A percentile compares a stretch with the other conserved stretches of the same genome.
These are phyloP conservation scores for Pachycephala philippinensis DNA, from an alignment of 2,113 vertebrate species.

Conservation along the genomic window DNA sequence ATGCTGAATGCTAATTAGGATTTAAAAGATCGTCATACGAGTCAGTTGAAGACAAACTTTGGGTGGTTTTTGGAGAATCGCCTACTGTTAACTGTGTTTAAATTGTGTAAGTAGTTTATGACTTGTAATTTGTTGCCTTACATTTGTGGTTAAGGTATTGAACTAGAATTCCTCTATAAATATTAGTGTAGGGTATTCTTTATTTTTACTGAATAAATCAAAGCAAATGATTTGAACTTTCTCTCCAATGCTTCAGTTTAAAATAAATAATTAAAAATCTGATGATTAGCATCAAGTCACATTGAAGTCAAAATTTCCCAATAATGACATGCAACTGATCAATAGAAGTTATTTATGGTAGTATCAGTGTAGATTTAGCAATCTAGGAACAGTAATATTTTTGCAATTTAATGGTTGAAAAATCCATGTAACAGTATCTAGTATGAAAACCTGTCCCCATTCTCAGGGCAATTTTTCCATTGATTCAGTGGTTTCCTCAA, in stretches of 20 bases:
- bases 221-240: neutral
- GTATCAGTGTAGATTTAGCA: neutral
- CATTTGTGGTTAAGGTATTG: neutral
- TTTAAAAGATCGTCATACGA: neutral
- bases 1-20: neutral
- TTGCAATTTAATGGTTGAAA: conserved; percentile 2
- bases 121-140: neutral
- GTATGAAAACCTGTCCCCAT: neutral
- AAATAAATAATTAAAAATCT: neutral
- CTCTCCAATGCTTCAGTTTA: neutral
- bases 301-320: neutral
- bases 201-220: conserved; percentile 34
- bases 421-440: neutral
- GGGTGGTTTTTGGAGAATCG: neutral
- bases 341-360: neutral
- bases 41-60: neutral
- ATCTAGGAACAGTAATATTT: neutral
- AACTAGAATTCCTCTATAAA: conserved; percentile 34
- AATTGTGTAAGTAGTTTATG: conserved; percentile 17
- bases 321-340: neutral
- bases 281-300: neutral
- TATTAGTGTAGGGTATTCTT: conserved; percentile 27
- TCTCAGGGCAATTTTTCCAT: neutral
- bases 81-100: conserved; percentile 6
- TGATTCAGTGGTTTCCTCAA: neutral